A percentile compares a stretch with the other conserved stretches of the same genome.
Evolutionary conservation across 2,888 invertebrate species (phyloP).

Genomic region (Prosopocoilus inquinatus): DNA sequence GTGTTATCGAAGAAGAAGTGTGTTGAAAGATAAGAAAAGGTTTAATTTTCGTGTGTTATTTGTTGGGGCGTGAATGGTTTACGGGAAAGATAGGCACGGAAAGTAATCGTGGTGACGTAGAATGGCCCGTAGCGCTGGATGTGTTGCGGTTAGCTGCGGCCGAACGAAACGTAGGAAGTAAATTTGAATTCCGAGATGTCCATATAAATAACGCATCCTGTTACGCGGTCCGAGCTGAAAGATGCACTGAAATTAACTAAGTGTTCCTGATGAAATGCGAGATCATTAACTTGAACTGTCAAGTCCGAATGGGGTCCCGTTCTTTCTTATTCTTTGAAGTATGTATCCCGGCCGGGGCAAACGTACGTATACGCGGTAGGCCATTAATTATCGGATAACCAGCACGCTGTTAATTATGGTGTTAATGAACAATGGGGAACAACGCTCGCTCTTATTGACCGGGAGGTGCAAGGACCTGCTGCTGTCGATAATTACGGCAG

Average conservation of each 20-base stretch:
- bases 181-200: slow-evolving; percentile 27
- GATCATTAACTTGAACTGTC: slow-evolving; percentile 32
- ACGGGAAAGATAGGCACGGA: slow-evolving; percentile 2
- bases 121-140: slow-evolving; percentile 1
- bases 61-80: not conserved
- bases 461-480: slow-evolving; percentile 31
- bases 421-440: slow-evolving; percentile 36
- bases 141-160: slow-evolving; percentile 5
- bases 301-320: slow-evolving; percentile 28
- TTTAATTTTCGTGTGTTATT: no score
- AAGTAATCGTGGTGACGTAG: slow-evolving; percentile 1
- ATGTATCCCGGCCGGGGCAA: slow-evolving; percentile 24
- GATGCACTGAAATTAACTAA: slow-evolving; percentile 28
- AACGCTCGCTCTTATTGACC: slow-evolving; percentile 26
- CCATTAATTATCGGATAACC: slow-evolving; percentile 36
- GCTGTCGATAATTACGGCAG: slow-evolving; percentile 31
- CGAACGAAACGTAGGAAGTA: slow-evolving; percentile 21
- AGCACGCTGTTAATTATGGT: slow-evolving; percentile 36
- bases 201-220: slow-evolving; percentile 26
- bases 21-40: no score
- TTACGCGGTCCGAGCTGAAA: slow-evolving; percentile 19
- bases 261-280: slow-evolving; percentile 31
- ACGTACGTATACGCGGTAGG: slow-evolving; percentile 26
- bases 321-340: slow-evolving; percentile 26
- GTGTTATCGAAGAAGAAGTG: no score